A percentile compares a stretch with the other conserved stretches of the same genome.
phyloP scores from a whole-genome alignment of 2,113 vertebrate genomes.

The Hippocampus zosterae region DNA sequence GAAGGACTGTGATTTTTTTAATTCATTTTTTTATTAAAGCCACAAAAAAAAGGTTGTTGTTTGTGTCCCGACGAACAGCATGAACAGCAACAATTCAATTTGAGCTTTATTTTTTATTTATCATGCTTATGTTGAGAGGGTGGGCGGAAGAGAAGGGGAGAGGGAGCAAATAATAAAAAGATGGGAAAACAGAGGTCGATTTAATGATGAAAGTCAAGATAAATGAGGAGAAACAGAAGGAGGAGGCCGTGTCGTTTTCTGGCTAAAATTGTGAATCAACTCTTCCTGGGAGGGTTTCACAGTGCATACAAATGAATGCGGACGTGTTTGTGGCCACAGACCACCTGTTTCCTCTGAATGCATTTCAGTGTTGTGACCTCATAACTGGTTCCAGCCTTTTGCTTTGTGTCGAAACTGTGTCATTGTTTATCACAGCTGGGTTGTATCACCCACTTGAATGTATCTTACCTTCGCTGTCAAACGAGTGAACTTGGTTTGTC shows the following conservation, averaged over 20 bases:
- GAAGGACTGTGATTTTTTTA: background rate
- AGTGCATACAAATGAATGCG: background rate
- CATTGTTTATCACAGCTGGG: slow-evolving; percentile 21
- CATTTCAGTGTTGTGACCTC: slow-evolving; percentile 24
- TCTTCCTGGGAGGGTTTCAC: slow-evolving; percentile 13
- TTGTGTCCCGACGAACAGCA: background rate
- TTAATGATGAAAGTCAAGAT: slow-evolving; percentile 16
- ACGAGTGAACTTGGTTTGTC: slow-evolving; percentile 21
- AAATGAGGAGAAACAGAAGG: slow-evolving; percentile 24
- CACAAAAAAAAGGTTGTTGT: background rate
- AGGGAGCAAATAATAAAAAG: slow-evolving; percentile 7
- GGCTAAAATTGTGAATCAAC: background rate
- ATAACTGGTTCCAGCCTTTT: slow-evolving; percentile 19
- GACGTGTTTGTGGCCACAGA: slow-evolving; percentile 3
- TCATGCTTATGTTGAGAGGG: background rate
- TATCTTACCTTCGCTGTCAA: slow-evolving; percentile 16
- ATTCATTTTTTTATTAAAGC: background rate
- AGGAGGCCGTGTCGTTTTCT: slow-evolving; percentile 6
- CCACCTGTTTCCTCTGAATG: slow-evolving; percentile 33
- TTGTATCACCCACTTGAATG: slow-evolving; percentile 16
- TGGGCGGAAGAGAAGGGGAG: background rate
- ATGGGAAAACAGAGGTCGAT: background rate
- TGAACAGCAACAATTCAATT: background rate
- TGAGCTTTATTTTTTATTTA: background rate
- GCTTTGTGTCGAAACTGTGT: slow-evolving; percentile 29